Evolutionary conservation across 2,888 invertebrate species (phyloP).

Genomic region (Dynastes hyllus): DNA sequence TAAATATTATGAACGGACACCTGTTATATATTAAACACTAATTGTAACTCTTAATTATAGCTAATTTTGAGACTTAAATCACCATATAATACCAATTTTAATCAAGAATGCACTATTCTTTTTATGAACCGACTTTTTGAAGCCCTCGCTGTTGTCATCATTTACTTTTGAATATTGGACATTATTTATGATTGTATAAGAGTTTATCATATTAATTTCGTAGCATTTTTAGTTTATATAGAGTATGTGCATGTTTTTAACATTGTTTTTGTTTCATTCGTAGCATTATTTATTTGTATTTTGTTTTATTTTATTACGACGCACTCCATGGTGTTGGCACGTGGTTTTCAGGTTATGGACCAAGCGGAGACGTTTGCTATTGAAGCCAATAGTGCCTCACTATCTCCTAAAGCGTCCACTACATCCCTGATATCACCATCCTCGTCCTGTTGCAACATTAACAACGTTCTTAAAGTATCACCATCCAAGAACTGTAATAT

Average conservation of each 20-base stretch:
- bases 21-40: too few relatives aligned
- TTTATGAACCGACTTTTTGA: too few relatives aligned
- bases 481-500: constrained; percentile 47
- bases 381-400: constrained; percentile 77
- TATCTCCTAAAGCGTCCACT: constrained; percentile 68
- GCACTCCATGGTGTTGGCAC: constrained; percentile 67
- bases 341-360: constrained; percentile 82
- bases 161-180: too few relatives aligned
- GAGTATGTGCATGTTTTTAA: constrained; percentile 6
- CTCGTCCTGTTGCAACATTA: constrained; percentile 67
- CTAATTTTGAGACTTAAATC: too few relatives aligned
- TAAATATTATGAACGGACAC: too few relatives aligned
- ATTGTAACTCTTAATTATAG: too few relatives aligned
- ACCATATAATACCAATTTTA: too few relatives aligned
- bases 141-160: too few relatives aligned
- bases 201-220: neutral
- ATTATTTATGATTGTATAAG: too few relatives aligned
- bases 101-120: too few relatives aligned
- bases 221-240: constrained; percentile 2
- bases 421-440: constrained; percentile 60
- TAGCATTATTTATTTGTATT: constrained; percentile 36
- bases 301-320: constrained; percentile 39
- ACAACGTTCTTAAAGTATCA: constrained; percentile 52
- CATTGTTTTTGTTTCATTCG: neutral
- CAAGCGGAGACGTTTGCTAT: constrained; percentile 79